Conservation (phyloP, 2,888 invertebrate genomes). For the Corythucha ciliata region DNA sequence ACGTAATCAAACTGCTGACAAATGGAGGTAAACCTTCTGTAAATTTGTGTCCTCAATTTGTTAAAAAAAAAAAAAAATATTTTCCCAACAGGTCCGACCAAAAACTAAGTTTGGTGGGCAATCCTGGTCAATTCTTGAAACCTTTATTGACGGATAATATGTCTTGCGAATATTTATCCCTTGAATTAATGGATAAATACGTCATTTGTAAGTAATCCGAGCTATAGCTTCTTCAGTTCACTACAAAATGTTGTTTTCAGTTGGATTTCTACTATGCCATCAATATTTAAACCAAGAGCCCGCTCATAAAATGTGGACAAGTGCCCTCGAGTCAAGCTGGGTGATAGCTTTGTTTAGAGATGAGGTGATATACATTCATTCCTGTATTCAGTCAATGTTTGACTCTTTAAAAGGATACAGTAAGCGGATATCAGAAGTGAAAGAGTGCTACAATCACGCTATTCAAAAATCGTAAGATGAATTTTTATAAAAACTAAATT, state of each 20-base stretch:
- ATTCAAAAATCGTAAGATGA: conserved; percentile 66
- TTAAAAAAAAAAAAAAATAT: neutral
- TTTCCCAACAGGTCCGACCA: conserved; percentile 57
- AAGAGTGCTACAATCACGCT: conserved; percentile 85
- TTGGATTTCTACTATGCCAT: conserved; percentile 86
- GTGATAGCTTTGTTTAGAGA: conserved; percentile 90
- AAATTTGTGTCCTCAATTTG: neutral
- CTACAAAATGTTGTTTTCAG: conserved; percentile 38
- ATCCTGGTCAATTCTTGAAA: conserved; percentile 87
- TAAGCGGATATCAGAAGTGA: conserved; percentile 88
- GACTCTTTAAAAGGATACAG: conserved; percentile 91
- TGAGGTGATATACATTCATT: conserved; percentile 92
- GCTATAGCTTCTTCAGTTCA: neutral
- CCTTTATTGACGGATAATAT: conserved; percentile 91
- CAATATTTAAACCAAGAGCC: conserved; percentile 69
- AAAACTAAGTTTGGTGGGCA: conserved; percentile 85
- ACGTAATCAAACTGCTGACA: conserved; percentile 85
- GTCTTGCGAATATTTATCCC: conserved; percentile 93
- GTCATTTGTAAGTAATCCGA: conserved; percentile 59
- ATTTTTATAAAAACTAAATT: neutral
- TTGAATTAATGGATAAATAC: conserved; percentile 95
- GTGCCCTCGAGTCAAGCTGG: conserved; percentile 87
- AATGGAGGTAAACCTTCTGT: conserved; percentile 58
- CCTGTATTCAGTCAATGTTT: conserved; percentile 84
- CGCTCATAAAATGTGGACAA: conserved; percentile 81